Evolutionary conservation across 2,888 invertebrate genomes (phyloP), one percentile per base, ranked within the genome.

Genomic region (Falcaria lacertinaria): DNA sequence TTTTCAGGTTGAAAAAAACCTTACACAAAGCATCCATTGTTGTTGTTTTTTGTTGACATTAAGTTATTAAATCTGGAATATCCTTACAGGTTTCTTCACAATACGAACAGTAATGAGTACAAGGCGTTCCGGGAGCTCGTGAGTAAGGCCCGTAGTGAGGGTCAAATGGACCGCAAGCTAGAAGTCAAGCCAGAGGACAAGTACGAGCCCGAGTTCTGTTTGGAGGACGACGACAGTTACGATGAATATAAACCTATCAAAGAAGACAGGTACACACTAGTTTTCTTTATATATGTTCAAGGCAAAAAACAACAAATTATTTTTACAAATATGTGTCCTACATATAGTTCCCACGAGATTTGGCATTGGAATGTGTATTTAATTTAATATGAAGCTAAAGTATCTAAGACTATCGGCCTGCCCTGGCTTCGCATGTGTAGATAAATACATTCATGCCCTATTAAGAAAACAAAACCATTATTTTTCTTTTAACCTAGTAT

Each of bases 121-220:
- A 83, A 86, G 84, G 68, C 69, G 71, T 90, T 85, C 62, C 71
- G 87, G 73, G 74, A 82, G 54, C 61, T 89, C 62, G 81, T 90
- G 41, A 46, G 47, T 44, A 76, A 75, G 53, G 66, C 81, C 38
- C 71, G 84, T 28, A 53, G 51, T 11, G 80, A 81, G 1, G 57
- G 52, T 13, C 51, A 42, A 1, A 50, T 42, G 2, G 74, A 78
- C 6, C 73, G 57, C 50, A 82, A 80, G 48, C 69, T 69, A 0
- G 77, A 81, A 45, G 73, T 89, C 16, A 88, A 87, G 41, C 88
- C 88, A 0, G 89, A 90, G 54, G 90, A 90, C 50, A 89, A 83
- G 69, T 90, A 90, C 68, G 89, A 90, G 43, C 90, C 90, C 0
- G 90, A 90, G 56, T 90, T 89, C 52, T 79, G 82, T 51, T 60